Base-by-base conservation (phyloP, 2,113 vertebrate genomes). In the Perca flavescens region DNA sequence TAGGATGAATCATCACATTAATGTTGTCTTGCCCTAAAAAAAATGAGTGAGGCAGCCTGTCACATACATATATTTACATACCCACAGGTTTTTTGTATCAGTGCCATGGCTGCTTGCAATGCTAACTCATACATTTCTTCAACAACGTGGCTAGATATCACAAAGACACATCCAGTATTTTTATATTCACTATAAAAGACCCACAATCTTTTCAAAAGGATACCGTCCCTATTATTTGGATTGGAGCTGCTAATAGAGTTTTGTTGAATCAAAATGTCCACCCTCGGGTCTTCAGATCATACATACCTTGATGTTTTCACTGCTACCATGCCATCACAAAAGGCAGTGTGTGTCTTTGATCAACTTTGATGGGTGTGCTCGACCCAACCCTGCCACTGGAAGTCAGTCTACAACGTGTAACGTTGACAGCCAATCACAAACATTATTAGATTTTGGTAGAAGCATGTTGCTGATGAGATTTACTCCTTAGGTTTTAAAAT, bases 1-100 rank as follows among this genome's bases (percentile, higher is more conserved):
- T 28, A 1, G 12, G 53, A 79, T 87, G 52, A 82, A 74, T 87
- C 80, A 77, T 80, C 70, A 25, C 25, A 25, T 72, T 6, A 74
- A 72, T 49, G 70, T 61, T 66, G 50, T 57, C 22, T 63, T 34
- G n/a, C 56, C 62, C 43, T 52, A 28, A 79, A 82, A 69, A 54
- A 73, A 49, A 74, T 13, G 12, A 14, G 13, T 43, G 14, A 69
- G 82, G 67, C 72, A 66, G 74, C 61, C 65, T 60, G 70, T 68
- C 63, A 58, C 53, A 53, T 21, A 43, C 28, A 49, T 19, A 49
- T 21, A 10, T 5, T 22, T n/a, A 22, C 54, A 58, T n/a, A 57
- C 17, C 25, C 16, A 21, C 34, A 40, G 0, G 2, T 25, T 31
- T 54, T 68, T n/a, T 54, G 49, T 17, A 34, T n/a, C 5, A 71